phyloP scores from a whole-genome alignment of 1,140 invertebrate species.

The Cyphomyrmex costatus region DNA sequence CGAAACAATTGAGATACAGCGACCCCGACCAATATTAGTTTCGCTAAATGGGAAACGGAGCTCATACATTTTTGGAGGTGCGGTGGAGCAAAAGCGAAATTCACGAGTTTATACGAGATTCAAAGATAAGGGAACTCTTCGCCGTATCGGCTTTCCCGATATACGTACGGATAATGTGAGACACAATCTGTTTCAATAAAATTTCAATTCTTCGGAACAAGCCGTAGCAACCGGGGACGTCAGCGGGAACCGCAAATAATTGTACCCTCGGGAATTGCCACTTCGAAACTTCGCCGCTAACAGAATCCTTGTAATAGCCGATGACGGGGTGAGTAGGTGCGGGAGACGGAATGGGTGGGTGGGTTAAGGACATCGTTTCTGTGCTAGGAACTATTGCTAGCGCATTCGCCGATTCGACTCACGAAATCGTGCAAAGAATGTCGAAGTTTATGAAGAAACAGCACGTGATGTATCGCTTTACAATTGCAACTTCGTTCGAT shows the following conservation, averaged over 20 bases:
- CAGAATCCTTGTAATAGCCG: conserved; percentile 77
- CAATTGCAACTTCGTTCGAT: conserved; percentile 59
- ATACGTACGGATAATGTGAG: conserved; percentile 36
- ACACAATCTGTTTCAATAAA: conserved; percentile 43
- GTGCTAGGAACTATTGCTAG: conserved; percentile 59
- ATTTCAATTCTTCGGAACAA: conserved; percentile 58
- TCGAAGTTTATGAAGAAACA: conserved; percentile 49
- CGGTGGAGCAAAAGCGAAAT: not conserved
- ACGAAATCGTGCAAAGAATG: conserved; percentile 72
- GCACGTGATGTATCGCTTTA: conserved; percentile 68
- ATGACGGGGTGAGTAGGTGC: conserved; percentile 54
- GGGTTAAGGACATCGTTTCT: conserved; percentile 65
- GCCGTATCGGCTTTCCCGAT: not conserved
- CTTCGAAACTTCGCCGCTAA: conserved; percentile 80
- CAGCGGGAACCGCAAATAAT: conserved; percentile 77
- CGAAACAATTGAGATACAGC: conserved; percentile 26
- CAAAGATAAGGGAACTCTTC: not conserved
- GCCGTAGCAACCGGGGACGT: conserved; percentile 31
- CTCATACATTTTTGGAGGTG: conserved; percentile 43
- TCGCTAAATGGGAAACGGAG: conserved; percentile 9
- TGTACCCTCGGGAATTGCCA: conserved; percentile 77
- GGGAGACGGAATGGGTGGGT: conserved; percentile 6
- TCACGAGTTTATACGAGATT: not conserved
- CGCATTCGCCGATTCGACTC: conserved; percentile 52
- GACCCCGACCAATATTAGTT: conserved; percentile 20